These are phyloP conservation scores for Knipowitschia caucasica DNA, from an alignment of 2,797 vertebrate genomes.

Conservation along the genomic window DNA sequence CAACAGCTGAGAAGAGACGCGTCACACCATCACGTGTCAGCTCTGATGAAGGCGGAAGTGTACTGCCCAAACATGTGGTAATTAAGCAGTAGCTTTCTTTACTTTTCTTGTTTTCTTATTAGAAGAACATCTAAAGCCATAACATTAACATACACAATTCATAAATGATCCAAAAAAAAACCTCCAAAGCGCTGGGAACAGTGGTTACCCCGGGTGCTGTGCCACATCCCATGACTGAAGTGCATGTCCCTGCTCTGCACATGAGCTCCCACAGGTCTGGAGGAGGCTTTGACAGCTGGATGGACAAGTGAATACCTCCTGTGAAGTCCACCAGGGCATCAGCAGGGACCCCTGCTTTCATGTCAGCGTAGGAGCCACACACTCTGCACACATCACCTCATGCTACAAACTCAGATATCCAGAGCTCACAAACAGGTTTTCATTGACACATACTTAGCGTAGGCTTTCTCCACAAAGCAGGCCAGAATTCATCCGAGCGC, in stretches of 20 bases:
- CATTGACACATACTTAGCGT: conserved; percentile 83
- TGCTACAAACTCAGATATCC: background rate
- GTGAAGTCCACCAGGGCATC: conserved; percentile 88
- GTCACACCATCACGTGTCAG: too few relatives aligned
- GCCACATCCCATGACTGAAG: conserved; percentile 80
- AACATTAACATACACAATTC: too few relatives aligned
- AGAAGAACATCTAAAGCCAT: too few relatives aligned
- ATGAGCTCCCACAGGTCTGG: too few relatives aligned
- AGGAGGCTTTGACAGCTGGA: conserved; percentile 66
- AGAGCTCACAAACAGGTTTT: background rate
- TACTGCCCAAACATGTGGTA: too few relatives aligned
- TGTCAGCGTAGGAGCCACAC: conserved; percentile 84
- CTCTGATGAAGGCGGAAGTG: too few relatives aligned
- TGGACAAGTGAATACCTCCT: conserved; percentile 77
- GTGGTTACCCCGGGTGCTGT: conserved; percentile 72
- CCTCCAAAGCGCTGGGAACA: too few relatives aligned
- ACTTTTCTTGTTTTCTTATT: too few relatives aligned
- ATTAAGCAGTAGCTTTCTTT: too few relatives aligned
- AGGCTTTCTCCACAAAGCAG: conserved; percentile 88
- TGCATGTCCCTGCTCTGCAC: conserved; percentile 66
- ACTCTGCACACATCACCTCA: conserved; percentile 63
- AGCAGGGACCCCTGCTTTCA: conserved; percentile 76
- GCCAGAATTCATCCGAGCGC: conserved; percentile 83
- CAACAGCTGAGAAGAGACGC: too few relatives aligned
- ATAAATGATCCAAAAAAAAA: too few relatives aligned